Evolutionary conservation across 2,113 vertebrate species (phyloP), one percentile per base, ranked within the genome.

Genomic region (Dromaius novaehollandiae): DNA sequence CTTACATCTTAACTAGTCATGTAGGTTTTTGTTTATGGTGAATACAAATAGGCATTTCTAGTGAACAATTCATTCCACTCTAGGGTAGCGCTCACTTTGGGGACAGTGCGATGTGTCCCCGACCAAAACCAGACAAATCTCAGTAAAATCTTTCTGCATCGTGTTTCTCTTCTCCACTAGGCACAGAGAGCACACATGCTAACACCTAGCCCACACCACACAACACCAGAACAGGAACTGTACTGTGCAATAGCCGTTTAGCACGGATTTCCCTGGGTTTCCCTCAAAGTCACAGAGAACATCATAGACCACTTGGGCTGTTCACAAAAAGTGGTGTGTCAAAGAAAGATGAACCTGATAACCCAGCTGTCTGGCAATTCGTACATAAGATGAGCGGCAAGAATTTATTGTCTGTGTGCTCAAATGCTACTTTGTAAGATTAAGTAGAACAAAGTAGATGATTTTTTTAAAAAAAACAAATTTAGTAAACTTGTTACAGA

Each of bases 31-130:
- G 9, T 19, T 81, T 55, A 21, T 0, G 1, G 68, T 50, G 56
- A 22, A 61, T 66, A 51, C 7, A 65, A 79, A 26, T 3, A 70
- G 9, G 7, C 2, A 1, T 8, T 75, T 87, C 11, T 11, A 53
- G 34, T 19, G 18, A 32, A 30, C 9, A 58, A 32, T 58, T 32
- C 19, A 66, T 61, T 93, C 80, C 16, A 50, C 15, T 38, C 65
- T 1, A 53, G 11, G 68, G 17, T 51, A 84, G 42, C 53, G 21
- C 21, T 65, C 40, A 80, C 9, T 7, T 28, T 0, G 0, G 17
- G 32, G 51, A 50, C 10, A 15, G 55, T 32, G 56, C 18, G 56
- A 58, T 32, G 56, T 32, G 56, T 58, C 56, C n/a, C 56, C 28
- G 30, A 28, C 4, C 26, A 56, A 56, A 56, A 56, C 7, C 26